A percentile compares a stretch with the other conserved stretches of the same genome.
Conservation (phyloP, 2,888 invertebrate genomes). For the Tipula unca region DNA sequence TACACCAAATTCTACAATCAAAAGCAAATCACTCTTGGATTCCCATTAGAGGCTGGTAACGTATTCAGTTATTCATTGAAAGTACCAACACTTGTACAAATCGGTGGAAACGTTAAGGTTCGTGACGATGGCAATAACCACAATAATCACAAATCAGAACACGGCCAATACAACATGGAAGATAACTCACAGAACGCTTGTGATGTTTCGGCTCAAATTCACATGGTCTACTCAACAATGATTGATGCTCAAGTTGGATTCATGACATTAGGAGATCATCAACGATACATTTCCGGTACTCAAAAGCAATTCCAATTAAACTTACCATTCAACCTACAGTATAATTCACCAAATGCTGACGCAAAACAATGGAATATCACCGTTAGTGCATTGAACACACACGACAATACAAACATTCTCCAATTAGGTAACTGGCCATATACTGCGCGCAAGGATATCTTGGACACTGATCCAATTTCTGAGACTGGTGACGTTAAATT, state of each 20-base stretch:
- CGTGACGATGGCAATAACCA: conserved; percentile 21
- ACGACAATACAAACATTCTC: neutral
- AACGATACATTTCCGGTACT: conserved; percentile 51
- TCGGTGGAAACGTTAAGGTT: conserved; percentile 45
- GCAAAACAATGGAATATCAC: neutral
- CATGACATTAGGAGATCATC: conserved; percentile 51
- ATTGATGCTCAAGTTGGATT: conserved; percentile 55
- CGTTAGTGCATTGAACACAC: neutral
- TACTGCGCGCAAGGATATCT: conserved; percentile 50
- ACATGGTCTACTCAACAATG: conserved; percentile 47
- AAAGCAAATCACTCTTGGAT: conserved; percentile 52
- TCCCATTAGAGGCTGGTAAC: conserved; percentile 61
- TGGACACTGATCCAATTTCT: conserved; percentile 45
- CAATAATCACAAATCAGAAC: neutral
- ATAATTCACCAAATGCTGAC: conserved; percentile 31
- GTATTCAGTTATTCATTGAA: conserved; percentile 57
- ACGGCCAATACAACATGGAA: conserved; percentile 21
- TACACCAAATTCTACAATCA: conserved; percentile 52
- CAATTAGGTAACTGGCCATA: conserved; percentile 58
- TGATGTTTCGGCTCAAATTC: conserved; percentile 44
- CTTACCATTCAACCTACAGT: conserved; percentile 45
- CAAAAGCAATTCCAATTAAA: conserved; percentile 51
- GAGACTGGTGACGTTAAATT: conserved; percentile 44
- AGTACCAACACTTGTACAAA: conserved; percentile 48
- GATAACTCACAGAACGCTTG: conserved; percentile 30